Evolutionary conservation across 23 tunicate species (phyloP).

Genomic region (Aplidium turbinatum): DNA sequence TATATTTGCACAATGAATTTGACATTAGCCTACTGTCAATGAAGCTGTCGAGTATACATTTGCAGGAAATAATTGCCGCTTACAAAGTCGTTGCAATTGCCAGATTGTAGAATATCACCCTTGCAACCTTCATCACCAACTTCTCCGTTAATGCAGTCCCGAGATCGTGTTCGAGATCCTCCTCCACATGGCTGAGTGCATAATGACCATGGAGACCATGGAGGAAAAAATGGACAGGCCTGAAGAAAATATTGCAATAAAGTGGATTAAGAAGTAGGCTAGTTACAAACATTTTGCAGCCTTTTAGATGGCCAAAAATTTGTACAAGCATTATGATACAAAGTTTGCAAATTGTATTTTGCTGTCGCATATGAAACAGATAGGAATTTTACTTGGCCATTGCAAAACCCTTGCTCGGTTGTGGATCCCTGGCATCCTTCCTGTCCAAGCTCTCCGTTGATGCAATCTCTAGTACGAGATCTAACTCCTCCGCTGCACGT

Average conservation of each 20-base stretch:
- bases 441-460: slow-evolving; percentile 23
- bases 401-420: slow-evolving; percentile 30
- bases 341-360: no score
- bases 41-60: not conserved
- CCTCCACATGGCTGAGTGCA: slow-evolving; percentile 65
- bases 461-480: slow-evolving; percentile 32
- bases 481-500: slow-evolving; percentile 51
- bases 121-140: slow-evolving; percentile 44
- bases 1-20: not conserved
- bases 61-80: slow-evolving; percentile 2
- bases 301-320: no score
- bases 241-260: no score
- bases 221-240: slow-evolving; percentile 62
- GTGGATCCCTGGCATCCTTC: slow-evolving; percentile 45
- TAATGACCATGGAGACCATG: slow-evolving; percentile 45
- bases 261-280: no score
- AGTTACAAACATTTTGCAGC: no score
- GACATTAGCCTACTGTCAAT: not conserved
- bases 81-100: slow-evolving; percentile 35
- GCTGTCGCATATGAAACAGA: no score
- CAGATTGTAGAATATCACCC: slow-evolving; percentile 21
- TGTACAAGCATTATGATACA: no score
- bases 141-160: slow-evolving; percentile 52
- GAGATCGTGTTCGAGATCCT: slow-evolving; percentile 29
- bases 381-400: slow-evolving; percentile 48